phyloP scores from a whole-genome alignment of 2,888 invertebrate species.

The Charanyca ferruginea region DNA sequence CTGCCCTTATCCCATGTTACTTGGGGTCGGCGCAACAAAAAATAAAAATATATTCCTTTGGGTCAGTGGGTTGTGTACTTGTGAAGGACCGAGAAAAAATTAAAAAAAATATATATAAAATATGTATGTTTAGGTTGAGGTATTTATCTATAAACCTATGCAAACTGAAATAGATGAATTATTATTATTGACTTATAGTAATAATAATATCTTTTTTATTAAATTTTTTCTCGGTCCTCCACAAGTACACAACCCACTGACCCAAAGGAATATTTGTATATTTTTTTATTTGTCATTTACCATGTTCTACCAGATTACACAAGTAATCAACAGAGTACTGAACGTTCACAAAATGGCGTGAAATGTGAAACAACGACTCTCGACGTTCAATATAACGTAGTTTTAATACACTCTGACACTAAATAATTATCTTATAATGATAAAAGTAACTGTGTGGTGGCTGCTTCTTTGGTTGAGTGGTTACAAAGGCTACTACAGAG shows the following conservation, averaged over 20 bases:
- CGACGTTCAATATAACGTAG: conserved; percentile 31
- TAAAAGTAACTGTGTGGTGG: neutral
- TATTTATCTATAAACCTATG: too few species aligned
- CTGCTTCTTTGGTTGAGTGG: neutral
- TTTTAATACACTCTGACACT: conserved; percentile 39
- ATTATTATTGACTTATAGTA: too few species aligned
- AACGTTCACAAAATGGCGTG: conserved; percentile 59
- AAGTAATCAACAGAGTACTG: conserved; percentile 59
- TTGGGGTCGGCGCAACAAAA: too few species aligned
- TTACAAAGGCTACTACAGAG: neutral
- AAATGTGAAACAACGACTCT: conserved; percentile 52
- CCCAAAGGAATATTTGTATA: neutral
- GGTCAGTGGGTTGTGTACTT: neutral
- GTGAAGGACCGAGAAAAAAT: too few species aligned
- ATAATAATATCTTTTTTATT: too few species aligned
- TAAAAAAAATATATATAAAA: too few species aligned
- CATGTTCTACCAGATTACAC: conserved; percentile 19
- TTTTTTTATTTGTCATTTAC: conserved; percentile 26
- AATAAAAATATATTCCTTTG: neutral
- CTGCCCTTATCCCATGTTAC: too few species aligned
- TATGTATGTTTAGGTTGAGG: too few species aligned
- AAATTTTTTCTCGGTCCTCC: too few species aligned
- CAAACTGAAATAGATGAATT: too few species aligned
- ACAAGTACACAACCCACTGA: neutral
- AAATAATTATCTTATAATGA: conserved; percentile 14